Evolutionary conservation across 1,140 invertebrate species (phyloP), one percentile per base, ranked within the genome.

Genomic region (Marisa cornuarietis): DNA sequence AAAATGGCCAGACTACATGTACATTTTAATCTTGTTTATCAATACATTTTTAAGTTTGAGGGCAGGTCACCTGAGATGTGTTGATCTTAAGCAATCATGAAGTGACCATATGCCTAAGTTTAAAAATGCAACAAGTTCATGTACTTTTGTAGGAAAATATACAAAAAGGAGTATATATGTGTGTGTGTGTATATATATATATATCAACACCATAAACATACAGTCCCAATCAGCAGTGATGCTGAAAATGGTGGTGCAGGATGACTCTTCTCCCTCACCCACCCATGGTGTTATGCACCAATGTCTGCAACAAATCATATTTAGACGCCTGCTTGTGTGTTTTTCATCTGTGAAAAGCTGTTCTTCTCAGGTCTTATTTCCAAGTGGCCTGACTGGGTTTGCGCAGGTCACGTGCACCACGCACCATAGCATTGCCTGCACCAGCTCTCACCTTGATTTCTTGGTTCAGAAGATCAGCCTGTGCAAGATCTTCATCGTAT

Each of bases 401-500:
- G 26, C 80, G 82, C 16, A 71, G 65, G 74, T 90, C 88, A 71
- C 84, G 79, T 51, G 78, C 82, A 22, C 84, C 85, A 3, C 80
- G 68, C 4, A 80, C 81, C 24, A 74, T 65, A n/a, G 78, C 71
- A 49, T 80, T 85, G 49, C 79, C 76, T n/a, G 83, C 77, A 49
- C 89, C 89, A 11, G 88, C 75, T 69, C 83, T 84, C 16, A 82
- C 83, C 74, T 84, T 86, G 24, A 84, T 78, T 76, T 90, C 89
- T 22, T 87, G 83, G 22, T 81, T 81, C 31, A 87, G 72, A 16
- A 86, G 79, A 66, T 91, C 90, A 54, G 86, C 85, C 75, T 90
- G 88, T 49, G 90, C 88, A 20, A 90, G 82, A 42, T 91, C 90
- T 78, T 91, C 90, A 85, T 91, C 90, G 84, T 87, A 90, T 71